A percentile compares a stretch with the other conserved stretches of the same genome.
These are phyloP conservation scores for Pheosia gnoma DNA, from an alignment of 2,888 invertebrate species.

Conservation along the genomic window DNA sequence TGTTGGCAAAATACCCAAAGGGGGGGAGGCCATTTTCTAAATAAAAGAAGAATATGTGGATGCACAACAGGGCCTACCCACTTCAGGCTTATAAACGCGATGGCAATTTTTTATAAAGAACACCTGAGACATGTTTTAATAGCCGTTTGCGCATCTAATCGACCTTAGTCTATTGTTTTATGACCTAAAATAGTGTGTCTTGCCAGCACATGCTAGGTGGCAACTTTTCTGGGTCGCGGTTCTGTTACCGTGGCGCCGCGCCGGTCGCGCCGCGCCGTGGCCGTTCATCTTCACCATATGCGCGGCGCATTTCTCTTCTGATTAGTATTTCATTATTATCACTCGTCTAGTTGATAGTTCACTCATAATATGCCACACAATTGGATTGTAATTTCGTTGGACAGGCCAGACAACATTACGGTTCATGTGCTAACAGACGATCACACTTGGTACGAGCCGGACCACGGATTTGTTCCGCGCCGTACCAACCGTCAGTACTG, in stretches of 20 bases:
- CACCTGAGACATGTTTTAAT: neutral
- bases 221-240: constrained; percentile 59
- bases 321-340: constrained; percentile 25
- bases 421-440: too few species aligned
- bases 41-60: too few species aligned
- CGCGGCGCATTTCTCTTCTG: constrained; percentile 38
- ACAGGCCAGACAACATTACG: neutral
- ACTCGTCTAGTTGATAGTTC: constrained; percentile 7
- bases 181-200: constrained; percentile 9
- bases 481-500: too few species aligned
- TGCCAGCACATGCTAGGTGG: constrained; percentile 35
- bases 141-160: neutral
- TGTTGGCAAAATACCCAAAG: too few species aligned
- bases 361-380: neutral
- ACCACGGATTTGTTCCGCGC: too few species aligned
- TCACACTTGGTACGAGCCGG: too few species aligned
- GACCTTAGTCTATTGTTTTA: neutral
- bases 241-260: constrained; percentile 24
- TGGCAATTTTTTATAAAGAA: neutral
- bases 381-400: neutral
- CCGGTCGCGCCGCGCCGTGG: constrained; percentile 29
- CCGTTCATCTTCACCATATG: constrained; percentile 45
- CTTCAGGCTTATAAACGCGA: too few species aligned
- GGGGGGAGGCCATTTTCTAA: too few species aligned
- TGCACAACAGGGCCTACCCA: too few species aligned